These are phyloP conservation scores for Cyrtonyx montezumae DNA, from an alignment of 2,113 vertebrate species.

Conservation along the genomic window DNA sequence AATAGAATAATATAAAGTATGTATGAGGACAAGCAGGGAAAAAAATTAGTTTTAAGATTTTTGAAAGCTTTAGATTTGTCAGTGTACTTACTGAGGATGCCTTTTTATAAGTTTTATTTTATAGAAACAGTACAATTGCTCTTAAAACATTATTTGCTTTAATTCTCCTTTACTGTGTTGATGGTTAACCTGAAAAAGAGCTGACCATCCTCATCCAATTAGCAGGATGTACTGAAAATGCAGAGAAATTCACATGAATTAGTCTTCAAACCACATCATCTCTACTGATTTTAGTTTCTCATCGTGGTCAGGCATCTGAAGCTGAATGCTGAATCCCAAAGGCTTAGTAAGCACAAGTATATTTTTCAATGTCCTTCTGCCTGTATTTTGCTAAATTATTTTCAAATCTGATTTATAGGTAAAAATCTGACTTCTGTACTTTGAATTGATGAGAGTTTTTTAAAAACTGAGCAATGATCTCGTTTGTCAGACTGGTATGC, in stretches of 20 bases:
- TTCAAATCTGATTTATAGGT: background rate
- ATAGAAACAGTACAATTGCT: background rate
- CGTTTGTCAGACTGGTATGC: background rate
- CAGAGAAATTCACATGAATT: background rate
- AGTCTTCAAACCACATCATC: background rate
- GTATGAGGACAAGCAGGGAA: background rate
- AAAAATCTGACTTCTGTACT: background rate
- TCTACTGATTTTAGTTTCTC: background rate
- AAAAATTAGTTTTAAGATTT: background rate
- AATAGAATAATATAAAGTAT: conserved; percentile 23
- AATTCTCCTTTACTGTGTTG: background rate
- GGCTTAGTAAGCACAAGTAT: background rate
- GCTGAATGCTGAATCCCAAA: background rate
- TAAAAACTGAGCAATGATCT: background rate
- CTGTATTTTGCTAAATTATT: background rate
- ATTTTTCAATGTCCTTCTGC: background rate
- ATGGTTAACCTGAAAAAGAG: background rate
- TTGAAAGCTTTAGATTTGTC: background rate
- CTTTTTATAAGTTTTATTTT: background rate
- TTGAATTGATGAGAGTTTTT: background rate
- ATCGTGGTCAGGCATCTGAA: background rate
- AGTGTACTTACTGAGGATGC: background rate
- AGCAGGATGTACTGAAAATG: background rate
- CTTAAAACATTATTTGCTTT: background rate
- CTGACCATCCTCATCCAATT: background rate